A percentile compares a stretch with the other conserved stretches of the same genome.
phyloP scores from a whole-genome alignment of 2,113 vertebrate species.

The Colossoma macropomum region DNA sequence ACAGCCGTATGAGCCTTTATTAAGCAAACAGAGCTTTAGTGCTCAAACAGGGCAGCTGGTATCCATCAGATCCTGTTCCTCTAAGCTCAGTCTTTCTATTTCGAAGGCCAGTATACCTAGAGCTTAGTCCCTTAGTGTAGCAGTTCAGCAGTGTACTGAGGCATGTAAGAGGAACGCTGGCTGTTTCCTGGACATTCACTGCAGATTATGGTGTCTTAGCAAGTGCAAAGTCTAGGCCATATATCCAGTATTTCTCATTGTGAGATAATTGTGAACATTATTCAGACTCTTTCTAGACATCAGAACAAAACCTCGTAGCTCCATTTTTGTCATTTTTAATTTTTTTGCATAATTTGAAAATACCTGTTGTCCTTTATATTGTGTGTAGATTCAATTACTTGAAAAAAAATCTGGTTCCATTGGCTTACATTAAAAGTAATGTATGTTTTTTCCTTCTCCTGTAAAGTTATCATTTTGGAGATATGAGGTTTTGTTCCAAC shows the following conservation, averaged over 20 bases:
- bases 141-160: background rate
- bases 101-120: background rate
- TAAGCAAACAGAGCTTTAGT: conserved; percentile 27
- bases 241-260: background rate
- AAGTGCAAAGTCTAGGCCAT: background rate
- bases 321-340: too few relatives aligned
- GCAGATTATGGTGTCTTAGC: background rate
- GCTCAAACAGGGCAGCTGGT: conserved; percentile 45
- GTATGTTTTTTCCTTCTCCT: too few relatives aligned
- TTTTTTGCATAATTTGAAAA: too few relatives aligned
- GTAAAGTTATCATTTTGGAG: too few relatives aligned
- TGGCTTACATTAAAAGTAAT: too few relatives aligned
- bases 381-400: too few relatives aligned
- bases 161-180: background rate
- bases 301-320: too few relatives aligned
- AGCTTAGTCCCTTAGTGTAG: background rate
- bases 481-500: too few relatives aligned
- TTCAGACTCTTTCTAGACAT: too few relatives aligned
- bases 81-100: conserved; percentile 1
- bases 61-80: conserved; percentile 23
- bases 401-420: too few relatives aligned
- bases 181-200: background rate
- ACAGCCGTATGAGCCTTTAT: conserved; percentile 6
- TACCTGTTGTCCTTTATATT: too few relatives aligned
- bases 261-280: background rate